phyloP scores from a whole-genome alignment of 30 jellyfish, hydroid and myxozoan genomes.

The Aurelia aurita complex sp. Pacific region DNA sequence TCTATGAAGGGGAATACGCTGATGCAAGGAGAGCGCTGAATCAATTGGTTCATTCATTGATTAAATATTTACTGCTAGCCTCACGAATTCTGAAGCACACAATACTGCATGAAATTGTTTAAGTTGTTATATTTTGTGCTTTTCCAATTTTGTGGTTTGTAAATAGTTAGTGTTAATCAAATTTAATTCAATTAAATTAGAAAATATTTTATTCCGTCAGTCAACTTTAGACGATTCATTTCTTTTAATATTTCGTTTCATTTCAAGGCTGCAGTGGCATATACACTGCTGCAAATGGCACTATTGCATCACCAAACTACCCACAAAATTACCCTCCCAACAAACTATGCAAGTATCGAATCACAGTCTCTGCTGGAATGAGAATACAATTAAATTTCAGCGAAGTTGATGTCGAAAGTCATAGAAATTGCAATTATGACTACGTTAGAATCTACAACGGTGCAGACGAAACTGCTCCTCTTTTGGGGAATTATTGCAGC shows the following conservation, averaged over 20 bases:
- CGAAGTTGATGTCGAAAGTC: slow-evolving; percentile 58
- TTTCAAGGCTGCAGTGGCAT: slow-evolving; percentile 61
- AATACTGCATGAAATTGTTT: too few relatives aligned
- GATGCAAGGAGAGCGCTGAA: too few relatives aligned
- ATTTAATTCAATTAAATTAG: too few relatives aligned
- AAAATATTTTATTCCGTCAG: too few relatives aligned
- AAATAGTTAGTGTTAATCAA: too few relatives aligned
- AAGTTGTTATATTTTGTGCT: too few relatives aligned
- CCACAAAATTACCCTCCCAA: slow-evolving; percentile 50
- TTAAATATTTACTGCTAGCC: too few relatives aligned
- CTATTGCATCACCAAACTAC: slow-evolving; percentile 62
- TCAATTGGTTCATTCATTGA: too few relatives aligned
- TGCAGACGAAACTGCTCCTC: slow-evolving; percentile 64
- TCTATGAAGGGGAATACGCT: too few relatives aligned
- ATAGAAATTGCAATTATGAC: slow-evolving; percentile 50
- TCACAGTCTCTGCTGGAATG: slow-evolving; percentile 34
- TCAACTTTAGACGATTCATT: too few relatives aligned
- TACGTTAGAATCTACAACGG: slow-evolving; percentile 64
- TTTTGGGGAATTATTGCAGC: slow-evolving; percentile 45
- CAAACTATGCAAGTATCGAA: slow-evolving; percentile 30
- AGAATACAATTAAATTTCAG: slow-evolving; percentile 55
- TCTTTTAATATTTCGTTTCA: not conserved
- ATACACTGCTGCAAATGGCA: slow-evolving; percentile 56
- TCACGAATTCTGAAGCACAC: too few relatives aligned
- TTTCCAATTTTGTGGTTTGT: too few relatives aligned